Evolutionary conservation across 2,113 vertebrate species (phyloP), one percentile per base, ranked within the genome.

Genomic region (Caranx melampygus): DNA sequence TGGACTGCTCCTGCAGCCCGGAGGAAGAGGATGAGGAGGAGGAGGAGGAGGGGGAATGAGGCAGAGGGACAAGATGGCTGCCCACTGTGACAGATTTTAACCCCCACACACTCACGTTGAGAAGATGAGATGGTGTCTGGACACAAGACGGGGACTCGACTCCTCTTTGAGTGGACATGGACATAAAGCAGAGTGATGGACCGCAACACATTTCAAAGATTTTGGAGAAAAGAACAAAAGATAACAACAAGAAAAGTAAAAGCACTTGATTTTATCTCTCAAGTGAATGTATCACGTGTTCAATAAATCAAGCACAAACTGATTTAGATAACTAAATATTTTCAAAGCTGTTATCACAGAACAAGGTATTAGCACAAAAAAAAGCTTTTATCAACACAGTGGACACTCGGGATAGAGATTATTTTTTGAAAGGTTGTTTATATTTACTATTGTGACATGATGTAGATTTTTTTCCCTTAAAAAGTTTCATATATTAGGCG

Each of bases 1-100:
- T 99, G 98, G 97, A 99, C 89, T 98, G 96, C 89, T 96, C 95
- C 45, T 95, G 94, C 87, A 94, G 92, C 80, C 87, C 88, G 40
- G 96, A 96, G 77, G 95, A 96, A 4, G 75, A 84, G 63, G 84
- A 89, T 1, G 95, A 96, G 3, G 75, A 84, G 63, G 84, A 89
- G 63, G 84, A 89, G 77, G 95, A 96, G 3, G 75, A 84, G 63
- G 84, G 88, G 60, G 58, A 52, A 20, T 21, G 4, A 37, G 62
- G 54, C 18, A 31, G 33, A 55, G 75, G 34, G 54, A 59, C 70
- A 10, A 10, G 65, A 79, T 1, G 21, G 16, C 3, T 67, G 55
- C 64, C 35, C 44, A 4, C 74, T 85, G 83, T 90, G 63, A 72
- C 40, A 20, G 9, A 34, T 18, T 18, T 16, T 21, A 62, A 26